Conservation (phyloP, 2,113 vertebrate genomes). For the Ageneiosus marmoratus region DNA sequence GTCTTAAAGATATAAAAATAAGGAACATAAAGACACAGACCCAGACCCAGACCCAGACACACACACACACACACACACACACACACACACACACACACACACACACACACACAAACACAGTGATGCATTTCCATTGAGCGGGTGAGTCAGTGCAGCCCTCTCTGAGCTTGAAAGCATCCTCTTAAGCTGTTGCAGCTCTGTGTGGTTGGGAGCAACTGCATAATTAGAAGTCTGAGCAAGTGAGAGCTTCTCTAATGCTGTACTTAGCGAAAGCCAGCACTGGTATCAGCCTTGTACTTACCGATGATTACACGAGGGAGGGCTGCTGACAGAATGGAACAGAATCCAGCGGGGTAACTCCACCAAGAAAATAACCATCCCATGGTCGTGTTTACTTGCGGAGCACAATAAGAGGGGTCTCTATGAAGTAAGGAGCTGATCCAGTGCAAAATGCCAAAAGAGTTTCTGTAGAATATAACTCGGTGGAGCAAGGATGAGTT, state of each 20-base stretch:
- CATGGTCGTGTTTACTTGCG: neutral
- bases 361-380: neutral
- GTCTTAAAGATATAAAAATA: no score
- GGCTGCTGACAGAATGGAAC: slow-evolving; percentile 44
- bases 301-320: slow-evolving; percentile 46
- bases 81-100: neutral
- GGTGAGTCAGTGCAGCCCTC: slow-evolving; percentile 37
- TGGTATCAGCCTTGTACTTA: slow-evolving; percentile 50
- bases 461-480: neutral
- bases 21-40: neutral
- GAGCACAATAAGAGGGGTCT: neutral
- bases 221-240: slow-evolving; percentile 56
- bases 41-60: neutral
- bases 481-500: neutral
- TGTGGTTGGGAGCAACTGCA: slow-evolving; percentile 30
- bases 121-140: neutral
- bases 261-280: slow-evolving; percentile 44
- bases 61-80: neutral
- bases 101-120: neutral
- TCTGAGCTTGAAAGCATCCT: slow-evolving; percentile 34
- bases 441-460: neutral
- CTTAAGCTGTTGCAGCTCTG: slow-evolving; percentile 25
- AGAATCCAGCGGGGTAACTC: slow-evolving; percentile 11
- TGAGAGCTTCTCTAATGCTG: slow-evolving; percentile 44
- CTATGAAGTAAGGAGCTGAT: neutral